Percentiles rank a stretch among this genome's conserved stretches.
phyloP scores from a whole-genome alignment of 2,113 vertebrate species.

The Pollimyrus isidori region DNA sequence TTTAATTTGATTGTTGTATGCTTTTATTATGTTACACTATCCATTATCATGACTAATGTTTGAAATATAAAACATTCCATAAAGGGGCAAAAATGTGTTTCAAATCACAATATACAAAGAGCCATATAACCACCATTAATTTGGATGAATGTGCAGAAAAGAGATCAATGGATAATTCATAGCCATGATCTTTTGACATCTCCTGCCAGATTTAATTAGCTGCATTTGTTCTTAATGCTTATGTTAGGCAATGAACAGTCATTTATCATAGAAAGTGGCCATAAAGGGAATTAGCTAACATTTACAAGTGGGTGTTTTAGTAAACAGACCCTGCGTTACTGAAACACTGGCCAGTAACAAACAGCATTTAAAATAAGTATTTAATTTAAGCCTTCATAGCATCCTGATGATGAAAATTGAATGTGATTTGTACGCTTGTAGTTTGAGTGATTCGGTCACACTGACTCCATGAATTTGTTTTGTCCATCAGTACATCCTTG shows the following conservation, averaged over 20 bases:
- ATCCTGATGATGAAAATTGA: not conserved
- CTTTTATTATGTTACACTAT: not conserved
- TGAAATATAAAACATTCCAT: not conserved
- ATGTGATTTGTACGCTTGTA: not conserved
- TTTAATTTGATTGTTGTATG: not conserved
- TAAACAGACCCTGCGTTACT: not conserved
- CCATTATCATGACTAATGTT: constrained; percentile 4
- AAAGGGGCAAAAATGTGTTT: not conserved
- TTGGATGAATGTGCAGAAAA: not conserved
- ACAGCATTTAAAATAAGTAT: not conserved
- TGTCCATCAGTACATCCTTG: not conserved
- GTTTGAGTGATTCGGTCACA: not conserved
- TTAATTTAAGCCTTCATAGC: not conserved
- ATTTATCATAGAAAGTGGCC: not conserved
- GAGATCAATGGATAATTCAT: not conserved
- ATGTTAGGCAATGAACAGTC: not conserved
- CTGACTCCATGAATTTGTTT: not conserved
- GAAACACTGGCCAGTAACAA: not conserved
- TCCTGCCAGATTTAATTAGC: not conserved
- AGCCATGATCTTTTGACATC: not conserved
- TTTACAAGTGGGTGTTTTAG: not conserved
- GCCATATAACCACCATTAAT: not conserved
- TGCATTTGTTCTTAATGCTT: not conserved
- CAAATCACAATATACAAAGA: not conserved
- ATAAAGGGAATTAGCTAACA: not conserved